Evolutionary conservation across 2,113 vertebrate genomes (phyloP).

Genomic region (Silurus asotus): DNA sequence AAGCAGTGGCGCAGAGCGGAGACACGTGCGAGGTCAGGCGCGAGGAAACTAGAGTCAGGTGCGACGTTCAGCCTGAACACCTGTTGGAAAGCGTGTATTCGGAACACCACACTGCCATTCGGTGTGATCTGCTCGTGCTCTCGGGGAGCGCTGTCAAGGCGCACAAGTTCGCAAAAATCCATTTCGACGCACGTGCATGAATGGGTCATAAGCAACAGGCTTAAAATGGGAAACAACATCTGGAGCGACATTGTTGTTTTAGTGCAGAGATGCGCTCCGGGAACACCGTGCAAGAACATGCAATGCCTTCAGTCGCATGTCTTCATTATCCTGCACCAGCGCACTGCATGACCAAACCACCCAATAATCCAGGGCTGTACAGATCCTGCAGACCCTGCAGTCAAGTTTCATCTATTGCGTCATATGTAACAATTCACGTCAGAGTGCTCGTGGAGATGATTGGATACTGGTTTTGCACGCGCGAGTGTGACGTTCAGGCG

Average conservation of each 20-base stretch:
- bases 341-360: background rate
- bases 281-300: constrained; percentile 39
- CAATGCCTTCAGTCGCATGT: constrained; percentile 8
- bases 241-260: constrained; percentile 63
- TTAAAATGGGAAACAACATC: constrained; percentile 48
- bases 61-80: constrained; percentile 84
- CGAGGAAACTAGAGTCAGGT: constrained; percentile 86
- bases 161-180: constrained; percentile 80
- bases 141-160: constrained; percentile 72
- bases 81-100: constrained; percentile 87
- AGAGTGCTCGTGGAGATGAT: constrained; percentile 68
- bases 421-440: constrained; percentile 68
- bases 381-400: constrained; percentile 56
- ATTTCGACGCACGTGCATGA: constrained; percentile 66
- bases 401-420: constrained; percentile 69
- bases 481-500: constrained; percentile 10
- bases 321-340: constrained; percentile 39
- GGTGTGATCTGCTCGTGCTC: constrained; percentile 60
- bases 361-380: constrained; percentile 64
- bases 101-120: constrained; percentile 71
- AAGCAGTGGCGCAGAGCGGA: constrained; percentile 82
- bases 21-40: constrained; percentile 75
- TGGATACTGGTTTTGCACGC: constrained; percentile 57
- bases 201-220: constrained; percentile 56
- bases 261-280: constrained; percentile 19